Evolutionary conservation across 2,797 vertebrate species (phyloP), one percentile per base, ranked within the genome.

Genomic region (Leptoclinus maculatus): DNA sequence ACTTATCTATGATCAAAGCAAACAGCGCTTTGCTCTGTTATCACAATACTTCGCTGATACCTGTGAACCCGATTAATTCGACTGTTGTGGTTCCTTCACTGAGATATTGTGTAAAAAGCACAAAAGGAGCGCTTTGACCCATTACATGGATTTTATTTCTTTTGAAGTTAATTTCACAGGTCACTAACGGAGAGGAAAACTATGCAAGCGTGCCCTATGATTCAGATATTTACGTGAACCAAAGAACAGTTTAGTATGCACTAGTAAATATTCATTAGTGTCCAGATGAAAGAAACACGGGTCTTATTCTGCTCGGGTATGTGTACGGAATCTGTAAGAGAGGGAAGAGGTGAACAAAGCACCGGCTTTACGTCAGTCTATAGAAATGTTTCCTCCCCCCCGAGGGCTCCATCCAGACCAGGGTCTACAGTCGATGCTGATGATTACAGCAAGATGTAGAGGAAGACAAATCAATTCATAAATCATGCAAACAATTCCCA

Each of bases 161-260:
- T 75, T 75, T 77, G 38, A 66, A 71, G 10, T 58, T 16, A 17
- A 73, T 71, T 78, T 83, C 53, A 71, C 74, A 80, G 45, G 72
- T 73, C 51, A 82, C 59, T 39, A 60, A 27, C 34, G 8, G 49
- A 65, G 36, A 60, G 54, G 39, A 23, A 65, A 53, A 41, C 38
- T 39, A 74, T 56, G 53, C 23, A 74, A 64, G 11, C 3, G 0
- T 27, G 23, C 12, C 16, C 27, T 47, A 3, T n/a, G 34, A 68
- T 23, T 69, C 41, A 68, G 29, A 76, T 38, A 39, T 67, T 45
- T 47, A 47, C 54, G 17, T 57, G 47, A 7, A 29, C 56, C 13
- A 41, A 23, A 53, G 36, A 63, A n/a, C 19, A 71, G 49, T 71
- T 73, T n/a, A 39, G 54, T 41, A 32, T 25, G 29, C n/a, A 45